Conservation (phyloP, 2,888 invertebrate species). For the Lithosia quadra region DNA sequence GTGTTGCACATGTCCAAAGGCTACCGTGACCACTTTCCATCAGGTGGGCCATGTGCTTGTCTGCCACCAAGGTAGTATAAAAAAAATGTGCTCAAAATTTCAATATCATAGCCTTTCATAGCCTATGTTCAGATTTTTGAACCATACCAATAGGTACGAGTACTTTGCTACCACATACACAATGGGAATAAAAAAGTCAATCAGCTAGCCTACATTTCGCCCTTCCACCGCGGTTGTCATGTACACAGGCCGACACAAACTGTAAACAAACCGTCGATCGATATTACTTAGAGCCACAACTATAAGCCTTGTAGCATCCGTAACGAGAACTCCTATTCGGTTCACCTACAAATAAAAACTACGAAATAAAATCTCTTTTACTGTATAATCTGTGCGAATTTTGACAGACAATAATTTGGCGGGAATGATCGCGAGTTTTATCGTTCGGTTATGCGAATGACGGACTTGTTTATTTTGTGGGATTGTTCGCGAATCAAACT, state of each 20-base stretch:
- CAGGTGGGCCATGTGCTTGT: too few species aligned
- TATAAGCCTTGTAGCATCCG: constrained; percentile 74
- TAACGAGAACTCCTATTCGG: constrained; percentile 38
- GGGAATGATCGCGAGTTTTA: constrained; percentile 67
- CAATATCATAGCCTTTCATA: too few species aligned
- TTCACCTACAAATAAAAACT: constrained; percentile 56
- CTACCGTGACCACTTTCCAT: too few species aligned
- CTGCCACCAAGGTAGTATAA: too few species aligned
- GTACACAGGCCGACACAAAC: constrained; percentile 81
- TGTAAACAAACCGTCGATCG: constrained; percentile 84
- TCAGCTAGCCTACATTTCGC: constrained; percentile 64
- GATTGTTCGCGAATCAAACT: constrained; percentile 71
- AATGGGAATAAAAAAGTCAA: constrained; percentile 27
- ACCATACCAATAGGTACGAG: not conserved
- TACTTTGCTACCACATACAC: constrained; percentile 1
- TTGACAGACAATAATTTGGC: constrained; percentile 63
- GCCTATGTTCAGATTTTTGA: constrained; percentile 15
- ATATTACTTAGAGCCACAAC: constrained; percentile 71
- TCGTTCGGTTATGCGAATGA: constrained; percentile 76
- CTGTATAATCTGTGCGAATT: constrained; percentile 48
- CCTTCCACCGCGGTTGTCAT: constrained; percentile 83
- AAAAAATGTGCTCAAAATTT: too few species aligned
- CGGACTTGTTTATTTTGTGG: constrained; percentile 60
- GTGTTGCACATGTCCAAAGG: too few species aligned
- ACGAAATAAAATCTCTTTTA: constrained; percentile 17